Conservation (phyloP, 2,888 invertebrate species). For the Polymixis lichenea region DNA sequence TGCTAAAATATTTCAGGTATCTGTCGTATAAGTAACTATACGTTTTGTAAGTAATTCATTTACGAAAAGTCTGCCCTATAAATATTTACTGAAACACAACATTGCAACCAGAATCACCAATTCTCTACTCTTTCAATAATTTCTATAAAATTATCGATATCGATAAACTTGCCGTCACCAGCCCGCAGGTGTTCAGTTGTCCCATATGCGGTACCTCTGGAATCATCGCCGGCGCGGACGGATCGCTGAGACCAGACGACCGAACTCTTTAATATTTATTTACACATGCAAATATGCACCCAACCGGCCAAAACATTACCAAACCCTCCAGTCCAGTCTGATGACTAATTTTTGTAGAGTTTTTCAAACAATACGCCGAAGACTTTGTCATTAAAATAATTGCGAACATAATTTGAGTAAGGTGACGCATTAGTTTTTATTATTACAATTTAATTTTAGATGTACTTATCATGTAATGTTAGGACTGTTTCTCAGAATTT, state of each 20-base stretch:
- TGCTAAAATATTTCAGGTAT: background rate
- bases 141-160: constrained; percentile 67
- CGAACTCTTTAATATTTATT: constrained; percentile 82
- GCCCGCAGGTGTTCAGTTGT: constrained; percentile 76
- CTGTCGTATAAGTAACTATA: too few relatives aligned
- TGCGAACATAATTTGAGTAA: constrained; percentile 9
- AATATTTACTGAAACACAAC: background rate
- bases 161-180: constrained; percentile 71
- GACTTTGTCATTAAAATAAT: constrained; percentile 31
- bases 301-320: constrained; percentile 58
- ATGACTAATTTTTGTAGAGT: constrained; percentile 48
- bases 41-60: too few relatives aligned
- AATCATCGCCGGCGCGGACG: constrained; percentile 67
- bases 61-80: background rate
- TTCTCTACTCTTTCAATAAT: background rate
- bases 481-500: background rate
- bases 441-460: constrained; percentile 1
- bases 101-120: background rate
- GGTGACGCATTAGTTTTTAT: constrained; percentile 32
- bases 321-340: constrained; percentile 38
- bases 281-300: constrained; percentile 82
- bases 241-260: constrained; percentile 71
- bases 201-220: constrained; percentile 74
- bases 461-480: background rate
- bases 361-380: constrained; percentile 35